Conservation (phyloP, 1,140 invertebrate species). For the Aphaenogaster floridana region DNA sequence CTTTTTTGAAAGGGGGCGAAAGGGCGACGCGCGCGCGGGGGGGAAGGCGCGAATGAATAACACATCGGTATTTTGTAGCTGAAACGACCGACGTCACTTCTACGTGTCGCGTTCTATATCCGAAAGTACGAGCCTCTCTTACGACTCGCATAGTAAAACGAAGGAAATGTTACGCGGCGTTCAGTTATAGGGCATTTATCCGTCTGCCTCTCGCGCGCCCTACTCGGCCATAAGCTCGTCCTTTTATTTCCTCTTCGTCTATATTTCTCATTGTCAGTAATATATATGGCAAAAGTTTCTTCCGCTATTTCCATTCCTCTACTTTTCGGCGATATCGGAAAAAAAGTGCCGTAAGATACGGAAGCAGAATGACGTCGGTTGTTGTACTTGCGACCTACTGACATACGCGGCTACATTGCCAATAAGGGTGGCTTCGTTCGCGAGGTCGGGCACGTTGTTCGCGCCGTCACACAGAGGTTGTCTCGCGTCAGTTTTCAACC, state of each 20-base stretch:
- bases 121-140: neutral
- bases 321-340: neutral
- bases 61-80: neutral
- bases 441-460: constrained; percentile 66
- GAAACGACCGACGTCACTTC: neutral
- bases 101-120: neutral
- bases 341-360: constrained; percentile 14
- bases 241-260: neutral
- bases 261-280: neutral
- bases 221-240: neutral
- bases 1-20: constrained; percentile 14
- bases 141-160: constrained; percentile 16
- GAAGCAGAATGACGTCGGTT: constrained; percentile 18
- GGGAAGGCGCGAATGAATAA: neutral
- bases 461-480: constrained; percentile 68
- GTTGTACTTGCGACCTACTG: constrained; percentile 23
- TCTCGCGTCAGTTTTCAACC: constrained; percentile 64
- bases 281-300: constrained; percentile 19
- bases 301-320: neutral
- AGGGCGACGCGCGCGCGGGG: neutral
- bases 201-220: neutral
- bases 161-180: neutral
- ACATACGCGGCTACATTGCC: constrained; percentile 68
- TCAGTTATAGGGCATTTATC: constrained; percentile 26
- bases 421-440: constrained; percentile 64